Percentiles rank a stretch among this genome's conserved stretches.
phyloP scores from a whole-genome alignment of 2,888 invertebrate species.

The Sussaba pulchella region DNA sequence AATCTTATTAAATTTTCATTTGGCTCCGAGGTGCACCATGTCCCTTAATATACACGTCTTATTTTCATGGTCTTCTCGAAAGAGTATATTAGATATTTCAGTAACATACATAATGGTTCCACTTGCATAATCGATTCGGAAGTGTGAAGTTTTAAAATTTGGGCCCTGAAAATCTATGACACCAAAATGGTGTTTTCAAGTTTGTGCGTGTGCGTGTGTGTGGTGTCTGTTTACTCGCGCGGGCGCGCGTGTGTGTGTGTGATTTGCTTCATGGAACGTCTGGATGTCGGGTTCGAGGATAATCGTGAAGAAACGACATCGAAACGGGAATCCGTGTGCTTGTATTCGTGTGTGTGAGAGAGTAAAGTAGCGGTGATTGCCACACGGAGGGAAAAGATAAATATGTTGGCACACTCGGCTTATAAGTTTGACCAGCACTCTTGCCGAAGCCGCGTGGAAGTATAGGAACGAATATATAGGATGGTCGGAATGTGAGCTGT shows the following conservation, averaged over 20 bases:
- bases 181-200: too few species aligned
- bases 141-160: too few species aligned
- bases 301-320: background rate
- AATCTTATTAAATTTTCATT: too few species aligned
- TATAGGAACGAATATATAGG: background rate
- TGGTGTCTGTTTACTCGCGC: too few species aligned
- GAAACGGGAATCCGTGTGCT: slow-evolving; percentile 14
- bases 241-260: too few species aligned
- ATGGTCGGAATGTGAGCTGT: slow-evolving; percentile 17
- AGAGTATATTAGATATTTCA: background rate
- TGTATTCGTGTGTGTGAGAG: background rate
- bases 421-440: background rate
- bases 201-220: background rate
- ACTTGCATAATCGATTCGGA: background rate
- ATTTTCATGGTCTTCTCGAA: background rate
- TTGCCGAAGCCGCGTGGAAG: background rate
- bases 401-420: background rate
- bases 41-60: background rate
- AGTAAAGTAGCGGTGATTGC: background rate
- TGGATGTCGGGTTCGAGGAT: too few species aligned
- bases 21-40: too few species aligned
- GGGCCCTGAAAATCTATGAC: too few species aligned
- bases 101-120: background rate
- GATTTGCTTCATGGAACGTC: too few species aligned
- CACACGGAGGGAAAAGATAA: slow-evolving; percentile 15